These are phyloP conservation scores for Sus cebifrons DNA, from an alignment of 2,797 vertebrate species.

Conservation along the genomic window DNA sequence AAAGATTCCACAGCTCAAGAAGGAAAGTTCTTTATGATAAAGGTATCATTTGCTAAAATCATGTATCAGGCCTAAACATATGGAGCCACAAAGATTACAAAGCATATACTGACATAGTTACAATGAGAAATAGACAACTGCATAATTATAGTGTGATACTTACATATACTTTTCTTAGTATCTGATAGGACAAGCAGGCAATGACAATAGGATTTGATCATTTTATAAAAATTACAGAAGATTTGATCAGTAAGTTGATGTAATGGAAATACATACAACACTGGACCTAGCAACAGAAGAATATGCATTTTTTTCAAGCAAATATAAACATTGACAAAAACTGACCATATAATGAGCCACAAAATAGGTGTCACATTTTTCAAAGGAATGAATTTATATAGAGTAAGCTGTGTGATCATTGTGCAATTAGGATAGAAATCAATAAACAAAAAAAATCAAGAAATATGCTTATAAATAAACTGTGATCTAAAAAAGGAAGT, in stretches of 20 bases:
- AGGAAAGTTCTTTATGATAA: neutral
- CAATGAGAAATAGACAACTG: neutral
- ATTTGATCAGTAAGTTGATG: neutral
- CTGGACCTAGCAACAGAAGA: neutral
- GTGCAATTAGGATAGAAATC: neutral
- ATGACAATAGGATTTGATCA: neutral
- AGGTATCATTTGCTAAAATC: neutral
- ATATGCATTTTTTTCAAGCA: neutral
- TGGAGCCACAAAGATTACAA: too few species aligned
- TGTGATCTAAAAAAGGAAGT: neutral
- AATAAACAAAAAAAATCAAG: neutral
- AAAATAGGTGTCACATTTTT: neutral
- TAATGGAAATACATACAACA: neutral
- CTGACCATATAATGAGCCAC: neutral
- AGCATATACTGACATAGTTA: neutral
- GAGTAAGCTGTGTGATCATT: neutral
- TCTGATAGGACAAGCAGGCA: neutral
- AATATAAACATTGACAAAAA: neutral
- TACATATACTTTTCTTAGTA: neutral
- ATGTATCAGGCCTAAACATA: neutral
- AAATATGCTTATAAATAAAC: neutral
- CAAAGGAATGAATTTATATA: neutral
- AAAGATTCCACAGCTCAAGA: neutral
- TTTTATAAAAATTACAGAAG: neutral
- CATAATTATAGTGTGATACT: neutral